Evolutionary conservation across 2,113 vertebrate genomes (phyloP).

Genomic region (Gymnobelideus leadbeateri): DNA sequence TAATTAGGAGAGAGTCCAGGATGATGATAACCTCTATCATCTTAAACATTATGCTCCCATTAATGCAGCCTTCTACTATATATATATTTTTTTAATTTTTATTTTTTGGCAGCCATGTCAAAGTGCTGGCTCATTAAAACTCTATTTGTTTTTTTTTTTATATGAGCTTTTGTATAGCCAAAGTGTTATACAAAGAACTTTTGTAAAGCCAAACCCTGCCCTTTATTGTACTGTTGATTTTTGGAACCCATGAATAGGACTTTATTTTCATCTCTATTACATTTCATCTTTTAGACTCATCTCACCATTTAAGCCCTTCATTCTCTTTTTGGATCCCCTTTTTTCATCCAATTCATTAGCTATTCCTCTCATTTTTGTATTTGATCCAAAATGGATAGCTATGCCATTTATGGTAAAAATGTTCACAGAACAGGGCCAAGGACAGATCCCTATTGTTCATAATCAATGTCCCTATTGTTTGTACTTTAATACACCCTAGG

Average conservation of each 20-base stretch:
- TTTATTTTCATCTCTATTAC: not conserved
- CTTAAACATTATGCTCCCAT: not conserved
- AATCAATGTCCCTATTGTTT: conserved; percentile 30
- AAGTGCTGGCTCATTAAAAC: not conserved
- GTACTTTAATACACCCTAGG: not conserved
- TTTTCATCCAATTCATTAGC: not conserved
- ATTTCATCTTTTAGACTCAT: not conserved
- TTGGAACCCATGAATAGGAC: not conserved
- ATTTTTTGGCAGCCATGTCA: not conserved
- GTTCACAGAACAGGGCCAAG: not conserved
- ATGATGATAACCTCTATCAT: not conserved
- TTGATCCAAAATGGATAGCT: not conserved
- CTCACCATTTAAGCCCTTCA: not conserved
- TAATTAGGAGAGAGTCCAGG: not conserved
- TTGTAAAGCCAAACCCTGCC: not conserved
- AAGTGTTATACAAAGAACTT: not conserved
- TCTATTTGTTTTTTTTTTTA: not conserved
- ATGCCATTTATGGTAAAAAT: not conserved
- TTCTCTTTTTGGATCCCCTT: not conserved
- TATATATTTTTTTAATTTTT: not conserved
- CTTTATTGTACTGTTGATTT: not conserved
- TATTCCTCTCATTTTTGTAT: not conserved
- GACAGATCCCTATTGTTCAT: not conserved
- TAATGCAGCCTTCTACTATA: not conserved
- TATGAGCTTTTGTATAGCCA: not conserved